phyloP scores from a whole-genome alignment of 2,888 invertebrate species.

The Nemapogon koenigi region DNA sequence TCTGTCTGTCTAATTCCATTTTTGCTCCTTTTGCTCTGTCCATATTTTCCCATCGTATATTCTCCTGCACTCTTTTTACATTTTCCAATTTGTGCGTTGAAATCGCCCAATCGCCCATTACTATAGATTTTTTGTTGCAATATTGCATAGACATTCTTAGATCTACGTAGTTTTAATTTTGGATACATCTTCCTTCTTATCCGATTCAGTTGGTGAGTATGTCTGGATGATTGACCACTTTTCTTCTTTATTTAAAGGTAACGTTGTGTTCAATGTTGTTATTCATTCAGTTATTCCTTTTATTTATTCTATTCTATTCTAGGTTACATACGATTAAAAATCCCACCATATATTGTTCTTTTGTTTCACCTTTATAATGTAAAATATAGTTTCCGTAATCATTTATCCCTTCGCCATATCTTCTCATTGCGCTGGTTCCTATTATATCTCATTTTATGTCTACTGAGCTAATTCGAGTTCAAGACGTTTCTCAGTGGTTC shows the following conservation, averaged over 20 bases:
- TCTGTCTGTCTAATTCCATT: slow-evolving; percentile 3
- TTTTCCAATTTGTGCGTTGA: not conserved
- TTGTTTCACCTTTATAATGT: no score
- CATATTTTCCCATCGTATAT: no score
- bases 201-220: no score
- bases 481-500: no score
- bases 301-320: slow-evolving; percentile 5
- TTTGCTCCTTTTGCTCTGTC: slow-evolving; percentile 3
- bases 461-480: slow-evolving; percentile 14
- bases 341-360: not conserved
- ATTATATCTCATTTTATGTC: slow-evolving; percentile 15
- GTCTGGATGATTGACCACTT: no score
- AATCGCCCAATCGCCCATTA: slow-evolving; percentile 4
- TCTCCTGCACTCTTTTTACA: slow-evolving; percentile 5
- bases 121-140: slow-evolving; percentile 3
- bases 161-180: slow-evolving; percentile 9
- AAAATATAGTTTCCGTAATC: slow-evolving; percentile 7
- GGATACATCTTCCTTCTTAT: slow-evolving; percentile 5
- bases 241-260: slow-evolving; percentile 6
- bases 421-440: slow-evolving; percentile 15
- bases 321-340: no score
- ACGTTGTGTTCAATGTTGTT: no score
- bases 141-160: not conserved
- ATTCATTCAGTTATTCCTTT: no score
- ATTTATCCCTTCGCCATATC: slow-evolving; percentile 10